Evolutionary conservation across 2,113 vertebrate genomes (phyloP).

Genomic region (Gadus chalcogrammus): DNA sequence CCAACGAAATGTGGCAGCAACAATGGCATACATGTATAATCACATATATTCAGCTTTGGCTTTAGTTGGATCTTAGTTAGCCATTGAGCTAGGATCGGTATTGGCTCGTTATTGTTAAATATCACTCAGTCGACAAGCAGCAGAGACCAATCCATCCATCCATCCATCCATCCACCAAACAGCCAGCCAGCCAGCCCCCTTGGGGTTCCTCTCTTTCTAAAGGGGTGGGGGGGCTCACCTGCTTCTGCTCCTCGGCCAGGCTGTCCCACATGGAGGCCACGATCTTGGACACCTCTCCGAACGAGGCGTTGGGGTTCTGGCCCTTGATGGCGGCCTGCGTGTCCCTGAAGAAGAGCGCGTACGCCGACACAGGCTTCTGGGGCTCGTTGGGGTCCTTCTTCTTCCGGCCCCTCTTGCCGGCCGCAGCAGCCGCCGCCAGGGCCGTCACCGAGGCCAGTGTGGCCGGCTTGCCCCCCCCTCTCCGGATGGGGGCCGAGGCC

Average conservation of each 20-base stretch:
- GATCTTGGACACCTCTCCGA: conserved; percentile 91
- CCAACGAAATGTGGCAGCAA: too few species aligned
- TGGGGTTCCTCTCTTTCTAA: too few species aligned
- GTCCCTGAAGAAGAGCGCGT: conserved; percentile 90
- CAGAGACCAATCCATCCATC: too few species aligned
- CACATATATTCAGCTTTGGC: too few species aligned
- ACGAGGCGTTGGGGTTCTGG: conserved; percentile 90
- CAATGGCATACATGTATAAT: too few species aligned
- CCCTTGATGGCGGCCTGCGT: conserved; percentile 92
- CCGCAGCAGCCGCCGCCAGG: conserved; percentile 15
- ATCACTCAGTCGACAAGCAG: too few species aligned
- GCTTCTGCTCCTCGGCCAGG: conserved; percentile 89
- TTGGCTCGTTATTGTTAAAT: too few species aligned
- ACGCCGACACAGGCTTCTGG: conserved; percentile 88
- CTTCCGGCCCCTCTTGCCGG: conserved; percentile 75
- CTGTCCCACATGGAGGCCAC: conserved; percentile 96
- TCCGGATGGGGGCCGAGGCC: conserved; percentile 57
- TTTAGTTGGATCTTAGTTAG: too few species aligned
- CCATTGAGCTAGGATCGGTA: too few species aligned
- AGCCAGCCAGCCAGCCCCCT: too few species aligned
- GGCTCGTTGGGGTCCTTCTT: conserved; percentile 93
- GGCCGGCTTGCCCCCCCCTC: conserved; percentile 60
- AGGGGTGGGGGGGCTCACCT: conserved; percentile 61
- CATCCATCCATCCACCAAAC: too few species aligned
- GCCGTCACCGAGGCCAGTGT: conserved; percentile 16